Evolutionary conservation across 2,113 vertebrate species (phyloP), one percentile per base, ranked within the genome.

Genomic region (Rhinopomastus cyanomelas): DNA sequence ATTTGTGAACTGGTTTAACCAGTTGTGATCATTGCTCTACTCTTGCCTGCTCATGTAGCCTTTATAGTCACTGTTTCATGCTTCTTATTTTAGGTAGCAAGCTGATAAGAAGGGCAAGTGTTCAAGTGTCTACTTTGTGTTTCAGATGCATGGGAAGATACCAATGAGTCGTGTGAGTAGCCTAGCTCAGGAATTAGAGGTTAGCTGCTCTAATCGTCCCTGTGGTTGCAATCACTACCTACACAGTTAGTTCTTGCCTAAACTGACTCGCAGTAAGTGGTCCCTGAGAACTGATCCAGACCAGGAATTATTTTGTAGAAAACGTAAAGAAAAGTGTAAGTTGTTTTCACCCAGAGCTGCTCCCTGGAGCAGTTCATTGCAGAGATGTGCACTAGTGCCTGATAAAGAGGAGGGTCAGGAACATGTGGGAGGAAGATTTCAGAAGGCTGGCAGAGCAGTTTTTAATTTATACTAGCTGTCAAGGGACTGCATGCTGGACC

Each of bases 341-440:
- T 32, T 64, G 10, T 18, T 52, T 91, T 68, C 42, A 78, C 10
- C 16, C n/a, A 46, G 27, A 46, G 22, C 6, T 61, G 44, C 13
- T 61, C n/a, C 30, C 30, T 61, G 22, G 5, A 36, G 34, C 25
- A n/a, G 15, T 80, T 64, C 65, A n/a, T 36, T 71, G 62, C 29
- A 39, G 11, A 37, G 27, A 34, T 18, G 6, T 2, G 0, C 11
- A 11, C 8, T 22, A 29, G 25, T 25, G 56, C 29, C 25, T 48
- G 6, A 23, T 14, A 12, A 74, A 57, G 19, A 5, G 26, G 27
- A 83, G 16, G 13, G 23, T 51, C 30, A 67, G 19, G 26, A 60
- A 26, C 1, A 5, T 0, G 4, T 6, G 2, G 14, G 8, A 69
- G 51, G 46, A 55, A 49, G 30, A 34, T 32, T 49, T 51, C 39